These are phyloP conservation scores for Gonocerus acuteangulatus DNA, from an alignment of 2,888 invertebrate species.

Conservation along the genomic window DNA sequence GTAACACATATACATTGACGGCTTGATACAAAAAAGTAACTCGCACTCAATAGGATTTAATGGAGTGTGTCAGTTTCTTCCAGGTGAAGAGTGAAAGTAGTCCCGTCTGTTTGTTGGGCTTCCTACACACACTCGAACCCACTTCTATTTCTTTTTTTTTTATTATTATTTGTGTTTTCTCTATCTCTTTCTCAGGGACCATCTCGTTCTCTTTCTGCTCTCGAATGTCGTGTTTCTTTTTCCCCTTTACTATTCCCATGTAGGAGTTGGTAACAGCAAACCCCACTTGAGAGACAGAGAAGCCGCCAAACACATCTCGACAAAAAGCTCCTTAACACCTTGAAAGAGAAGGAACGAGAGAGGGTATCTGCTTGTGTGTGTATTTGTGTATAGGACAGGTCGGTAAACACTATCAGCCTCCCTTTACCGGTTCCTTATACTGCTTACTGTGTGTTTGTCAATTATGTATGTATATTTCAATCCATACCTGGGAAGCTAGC, in stretches of 20 bases:
- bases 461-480: too few relatives aligned
- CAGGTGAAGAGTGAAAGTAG: not conserved
- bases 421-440: too few relatives aligned
- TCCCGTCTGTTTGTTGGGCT: not conserved
- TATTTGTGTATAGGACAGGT: too few relatives aligned
- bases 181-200: not conserved
- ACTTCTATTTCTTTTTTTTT: not conserved
- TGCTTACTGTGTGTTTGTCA: too few relatives aligned
- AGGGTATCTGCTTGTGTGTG: too few relatives aligned
- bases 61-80: constrained; percentile 5
- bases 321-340: constrained; percentile 1
- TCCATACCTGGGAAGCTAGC: too few relatives aligned
- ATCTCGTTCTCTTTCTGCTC: constrained; percentile 5
- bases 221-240: too few relatives aligned
- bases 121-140: not conserved
- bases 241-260: too few relatives aligned
- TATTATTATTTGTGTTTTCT: not conserved
- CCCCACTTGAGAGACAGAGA: too few relatives aligned
- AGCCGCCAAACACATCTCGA: not conserved
- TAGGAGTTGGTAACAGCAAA: too few relatives aligned
- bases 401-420: too few relatives aligned
- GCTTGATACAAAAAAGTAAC: constrained; percentile 1
- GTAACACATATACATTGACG: too few relatives aligned
- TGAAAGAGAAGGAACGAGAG: not conserved
- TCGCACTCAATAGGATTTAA: constrained; percentile 7